These are phyloP conservation scores for Pollenia griseotomentosa DNA, from an alignment of 2,888 invertebrate species.

Conservation along the genomic window DNA sequence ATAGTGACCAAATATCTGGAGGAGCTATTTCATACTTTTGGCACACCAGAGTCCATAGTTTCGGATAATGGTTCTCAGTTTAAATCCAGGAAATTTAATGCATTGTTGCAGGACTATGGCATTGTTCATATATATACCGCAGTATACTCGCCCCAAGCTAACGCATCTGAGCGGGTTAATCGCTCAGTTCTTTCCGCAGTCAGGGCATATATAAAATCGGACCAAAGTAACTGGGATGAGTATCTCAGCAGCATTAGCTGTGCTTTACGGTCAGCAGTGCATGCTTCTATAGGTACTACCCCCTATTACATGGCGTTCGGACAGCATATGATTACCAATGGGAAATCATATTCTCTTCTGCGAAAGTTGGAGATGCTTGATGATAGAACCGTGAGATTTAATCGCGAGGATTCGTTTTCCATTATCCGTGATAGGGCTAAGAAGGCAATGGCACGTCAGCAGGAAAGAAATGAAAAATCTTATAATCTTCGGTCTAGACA, in stretches of 20 bases:
- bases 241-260: slow-evolving; percentile 35
- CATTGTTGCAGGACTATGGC: slow-evolving; percentile 47
- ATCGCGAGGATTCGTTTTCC: no score
- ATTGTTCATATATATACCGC: slow-evolving; percentile 61
- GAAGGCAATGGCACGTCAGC: no score
- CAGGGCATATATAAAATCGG: slow-evolving; percentile 54
- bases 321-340: slow-evolving; percentile 66
- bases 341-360: slow-evolving; percentile 34
- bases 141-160: slow-evolving; percentile 62
- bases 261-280: slow-evolving; percentile 40
- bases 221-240: slow-evolving; percentile 62
- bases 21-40: slow-evolving; percentile 75
- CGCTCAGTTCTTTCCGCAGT: slow-evolving; percentile 62
- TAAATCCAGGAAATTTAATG: slow-evolving; percentile 61
- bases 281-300: slow-evolving; percentile 37
- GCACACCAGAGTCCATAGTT: slow-evolving; percentile 74
- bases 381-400: no score
- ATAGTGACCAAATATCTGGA: slow-evolving; percentile 43
- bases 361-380: slow-evolving; percentile 9
- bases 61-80: slow-evolving; percentile 77
- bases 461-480: no score
- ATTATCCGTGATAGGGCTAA: no score
- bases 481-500: no score
- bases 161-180: slow-evolving; percentile 67
- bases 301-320: slow-evolving; percentile 67